Evolutionary conservation across 2,797 vertebrate species (phyloP), one percentile per base, ranked within the genome.

Genomic region (Odontamblyopus lacepedii): DNA sequence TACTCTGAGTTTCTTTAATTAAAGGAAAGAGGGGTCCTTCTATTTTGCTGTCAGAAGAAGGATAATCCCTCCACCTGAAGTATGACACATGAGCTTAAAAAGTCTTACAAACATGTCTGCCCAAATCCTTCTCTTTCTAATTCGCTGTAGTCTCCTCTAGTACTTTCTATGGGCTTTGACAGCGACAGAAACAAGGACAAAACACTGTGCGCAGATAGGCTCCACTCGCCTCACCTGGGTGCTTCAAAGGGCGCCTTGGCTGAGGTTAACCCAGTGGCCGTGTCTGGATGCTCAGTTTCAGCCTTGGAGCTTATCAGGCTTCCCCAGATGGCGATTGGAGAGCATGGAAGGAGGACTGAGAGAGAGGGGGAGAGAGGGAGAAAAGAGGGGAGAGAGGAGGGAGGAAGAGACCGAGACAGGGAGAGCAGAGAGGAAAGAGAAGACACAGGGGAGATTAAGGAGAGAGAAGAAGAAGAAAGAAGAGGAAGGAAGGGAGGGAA

Each of bases 251-350:
- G 57, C 38, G 16, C 51, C 35, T 38, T 78, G 83, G 78, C 80
- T 18, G 69, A 79, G 78, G 79, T 80, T 62, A 84, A 88, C 86
- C 85, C 71, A 53, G 55, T 60, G 71, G 80, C 78, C 81, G 80
- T 81, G 83, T 88, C 83, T 81, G 80, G 77, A 85, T 68, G 80
- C 85, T 75, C 8, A 80, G 78, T 83, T 87, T 88, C 89, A 90
- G 89, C 87, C 80, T 86, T 78, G 7, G 72, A 85, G 91, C 92
- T 94, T 93, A 93, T 94, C 92, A 88, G 89, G 80, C 78, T 76
- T 83, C 78, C 87, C 91, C 92, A 94, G 92, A 90, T 83, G 87
- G 86, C 78, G 87, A 89, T 85, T 83, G 81, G 83, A 85, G 83
- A 32, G 53, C 80, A 79, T 50, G 77, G 83, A 84, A 80, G 76